These are phyloP conservation scores for Heloderma charlesbogerti DNA, from an alignment of 2,113 vertebrate genomes.

Conservation along the genomic window DNA sequence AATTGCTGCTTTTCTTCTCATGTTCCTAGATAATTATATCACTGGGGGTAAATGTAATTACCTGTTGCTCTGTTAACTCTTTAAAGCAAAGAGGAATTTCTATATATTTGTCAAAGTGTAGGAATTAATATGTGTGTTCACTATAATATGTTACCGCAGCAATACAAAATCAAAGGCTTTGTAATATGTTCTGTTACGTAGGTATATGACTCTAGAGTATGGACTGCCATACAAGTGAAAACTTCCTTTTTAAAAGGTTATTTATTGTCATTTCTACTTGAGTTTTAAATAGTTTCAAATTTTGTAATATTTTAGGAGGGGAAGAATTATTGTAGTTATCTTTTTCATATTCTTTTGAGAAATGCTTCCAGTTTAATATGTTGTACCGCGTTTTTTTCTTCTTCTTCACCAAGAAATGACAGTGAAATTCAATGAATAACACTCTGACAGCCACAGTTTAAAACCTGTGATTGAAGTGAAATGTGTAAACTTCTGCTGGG, in stretches of 20 bases:
- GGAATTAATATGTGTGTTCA: conserved; percentile 77
- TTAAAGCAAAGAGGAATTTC: conserved; percentile 78
- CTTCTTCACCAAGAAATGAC: conserved; percentile 75
- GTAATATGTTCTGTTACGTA: conserved; percentile 73
- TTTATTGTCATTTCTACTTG: conserved; percentile 75
- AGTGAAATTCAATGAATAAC: conserved; percentile 75
- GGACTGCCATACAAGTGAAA: conserved; percentile 71
- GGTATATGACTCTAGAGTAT: conserved; percentile 71
- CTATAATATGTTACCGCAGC: conserved; percentile 70
- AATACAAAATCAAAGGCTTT: conserved; percentile 71
- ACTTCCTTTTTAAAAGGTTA: conserved; percentile 77
- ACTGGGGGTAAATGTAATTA: conserved; percentile 67
- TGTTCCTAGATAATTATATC: conserved; percentile 70
- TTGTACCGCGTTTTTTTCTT: conserved; percentile 70
- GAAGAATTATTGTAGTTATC: conserved; percentile 76
- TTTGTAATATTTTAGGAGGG: conserved; percentile 82
- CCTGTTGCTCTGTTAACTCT: conserved; percentile 78
- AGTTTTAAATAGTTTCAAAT: conserved; percentile 80
- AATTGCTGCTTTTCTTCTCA: conserved; percentile 73
- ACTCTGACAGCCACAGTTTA: conserved; percentile 72
- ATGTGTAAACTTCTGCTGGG: conserved; percentile 81
- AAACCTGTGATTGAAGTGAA: conserved; percentile 80
- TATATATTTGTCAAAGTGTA: conserved; percentile 74
- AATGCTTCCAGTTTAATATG: conserved; percentile 80
- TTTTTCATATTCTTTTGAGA: conserved; percentile 81